A percentile compares a stretch with the other conserved stretches of the same genome.
Conservation (phyloP, 2,888 invertebrate genomes). For the Tricholauxania praeusta region DNA sequence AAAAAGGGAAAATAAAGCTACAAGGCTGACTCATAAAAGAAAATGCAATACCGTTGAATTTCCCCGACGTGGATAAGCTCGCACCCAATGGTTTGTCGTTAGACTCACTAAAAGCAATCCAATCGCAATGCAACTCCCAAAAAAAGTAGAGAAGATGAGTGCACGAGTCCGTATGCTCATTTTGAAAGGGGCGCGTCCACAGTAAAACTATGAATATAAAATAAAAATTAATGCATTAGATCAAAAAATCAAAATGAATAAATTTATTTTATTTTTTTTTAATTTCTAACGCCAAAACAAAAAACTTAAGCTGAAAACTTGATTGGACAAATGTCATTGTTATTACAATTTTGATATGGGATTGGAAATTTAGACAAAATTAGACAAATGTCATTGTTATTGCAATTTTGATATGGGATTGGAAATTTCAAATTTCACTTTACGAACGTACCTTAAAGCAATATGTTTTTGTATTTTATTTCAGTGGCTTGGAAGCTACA, state of each 20-base stretch:
- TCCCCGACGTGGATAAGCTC: constrained; percentile 74
- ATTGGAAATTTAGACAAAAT: constrained; percentile 8
- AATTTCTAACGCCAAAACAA: constrained; percentile 28
- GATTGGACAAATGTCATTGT: constrained; percentile 23
- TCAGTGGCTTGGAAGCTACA: constrained; percentile 39
- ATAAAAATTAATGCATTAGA: constrained; percentile 38
- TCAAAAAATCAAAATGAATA: constrained; percentile 3
- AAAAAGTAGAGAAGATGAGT: constrained; percentile 81
- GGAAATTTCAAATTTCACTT: neutral
- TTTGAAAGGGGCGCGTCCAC: constrained; percentile 42
- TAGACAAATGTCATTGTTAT: neutral
- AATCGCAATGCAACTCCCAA: constrained; percentile 78
- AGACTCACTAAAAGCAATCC: constrained; percentile 80
- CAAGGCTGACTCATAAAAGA: neutral
- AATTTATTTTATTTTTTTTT: neutral
- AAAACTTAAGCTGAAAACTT: constrained; percentile 50
- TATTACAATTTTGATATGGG: no score
- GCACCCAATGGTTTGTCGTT: constrained; percentile 84
- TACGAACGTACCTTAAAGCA: constrained; percentile 44
- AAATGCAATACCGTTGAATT: constrained; percentile 61
- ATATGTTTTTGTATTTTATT: constrained; percentile 43
- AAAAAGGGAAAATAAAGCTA: constrained; percentile 15
- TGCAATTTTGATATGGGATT: no score
- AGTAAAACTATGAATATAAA: neutral
- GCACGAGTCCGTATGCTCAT: constrained; percentile 78